Base-by-base conservation (phyloP, 2,797 vertebrate genomes). In the Cynopterus sphinx region DNA sequence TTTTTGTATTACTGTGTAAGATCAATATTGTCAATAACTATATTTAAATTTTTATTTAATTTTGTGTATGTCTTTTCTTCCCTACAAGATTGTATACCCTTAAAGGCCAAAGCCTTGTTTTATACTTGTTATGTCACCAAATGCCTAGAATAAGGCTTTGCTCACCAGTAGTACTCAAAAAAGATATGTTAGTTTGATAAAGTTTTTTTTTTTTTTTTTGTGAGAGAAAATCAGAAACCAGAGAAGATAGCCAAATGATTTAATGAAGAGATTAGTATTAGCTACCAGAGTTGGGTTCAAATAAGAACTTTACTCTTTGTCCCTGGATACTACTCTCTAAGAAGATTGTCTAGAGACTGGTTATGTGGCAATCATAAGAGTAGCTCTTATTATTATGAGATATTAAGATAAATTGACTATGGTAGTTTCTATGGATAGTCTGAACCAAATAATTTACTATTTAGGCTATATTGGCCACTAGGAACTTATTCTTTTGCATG, bases 161-260 rank as follows among this genome's bases (percentile, higher is more conserved):
- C 55, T 82, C 17, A 51, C 31, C 33, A 33, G 26, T 17, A 70
- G 2, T 81, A 63, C n/a, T 94, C 28, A 93, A 28, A 78, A 84
- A 65, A 79, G 88, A 77, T 92, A 9, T 59, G 59, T 88, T 90
- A 12, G 17, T 90, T 96, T 92, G 51, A 71, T 93, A 83, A 89
- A 92, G 68, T 22, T 79, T 19, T 71, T 87, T 57, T 79, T 19
- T 71, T 87, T 57, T 90, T 90, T 93, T 91, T 91, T 78, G 59
- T 91, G 70, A 91, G 68, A 93, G 59, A 90, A 96, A 92, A 78
- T 55, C 2, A 78, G 81, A 83, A 88, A 87, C 78, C 63, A 88
- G 87, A 86, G 51, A 81, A 90, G 49, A 43, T 78, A 83, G 15
- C 39, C 82, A 41, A 68, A 49, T 81, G 8, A 81, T 79, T 97